phyloP scores from a whole-genome alignment of 2,797 vertebrate genomes.

The Phalloptychus januarius region DNA sequence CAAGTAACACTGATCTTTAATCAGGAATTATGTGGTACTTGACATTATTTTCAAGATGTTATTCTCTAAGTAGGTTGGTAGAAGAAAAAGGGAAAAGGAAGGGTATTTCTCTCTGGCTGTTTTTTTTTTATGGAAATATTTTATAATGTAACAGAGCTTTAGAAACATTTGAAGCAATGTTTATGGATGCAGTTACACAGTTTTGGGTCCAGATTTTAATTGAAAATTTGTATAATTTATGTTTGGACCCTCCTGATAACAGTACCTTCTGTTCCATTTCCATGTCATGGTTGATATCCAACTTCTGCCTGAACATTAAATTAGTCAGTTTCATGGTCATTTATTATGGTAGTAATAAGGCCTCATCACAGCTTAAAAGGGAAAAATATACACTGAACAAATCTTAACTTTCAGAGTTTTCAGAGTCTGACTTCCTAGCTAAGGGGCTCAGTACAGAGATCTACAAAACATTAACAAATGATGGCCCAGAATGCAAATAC shows the following conservation, averaged over 20 bases:
- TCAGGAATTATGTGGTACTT: slow-evolving; percentile 73
- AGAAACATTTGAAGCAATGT: slow-evolving; percentile 35
- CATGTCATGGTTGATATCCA: slow-evolving; percentile 39
- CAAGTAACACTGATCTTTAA: slow-evolving; percentile 76
- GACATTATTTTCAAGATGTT: slow-evolving; percentile 67
- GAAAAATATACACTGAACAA: slow-evolving; percentile 43
- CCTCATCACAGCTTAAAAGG: slow-evolving; percentile 25
- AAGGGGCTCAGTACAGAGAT: slow-evolving; percentile 50
- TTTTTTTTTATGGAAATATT: slow-evolving; percentile 39
- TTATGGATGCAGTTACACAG: slow-evolving; percentile 45
- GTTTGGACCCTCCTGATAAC: slow-evolving; percentile 54
- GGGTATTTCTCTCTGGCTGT: slow-evolving; percentile 26
- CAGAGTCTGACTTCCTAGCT: slow-evolving; percentile 52
- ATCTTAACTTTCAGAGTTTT: slow-evolving; percentile 53
- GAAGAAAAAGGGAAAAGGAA: slow-evolving; percentile 40
- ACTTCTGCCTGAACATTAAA: slow-evolving; percentile 40
- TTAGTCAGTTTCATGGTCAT: slow-evolving; percentile 41
- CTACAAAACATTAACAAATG: slow-evolving; percentile 39
- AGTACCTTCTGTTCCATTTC: slow-evolving; percentile 51
- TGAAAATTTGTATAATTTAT: slow-evolving; percentile 54
- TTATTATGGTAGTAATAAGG: slow-evolving; percentile 38
- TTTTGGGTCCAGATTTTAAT: slow-evolving; percentile 58
- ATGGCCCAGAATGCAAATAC: slow-evolving; percentile 62
- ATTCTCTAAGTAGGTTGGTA: slow-evolving; percentile 47
- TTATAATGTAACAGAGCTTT: slow-evolving; percentile 40